These are phyloP conservation scores for Streptopelia turtur DNA, from an alignment of 2,797 vertebrate genomes.

Conservation along the genomic window DNA sequence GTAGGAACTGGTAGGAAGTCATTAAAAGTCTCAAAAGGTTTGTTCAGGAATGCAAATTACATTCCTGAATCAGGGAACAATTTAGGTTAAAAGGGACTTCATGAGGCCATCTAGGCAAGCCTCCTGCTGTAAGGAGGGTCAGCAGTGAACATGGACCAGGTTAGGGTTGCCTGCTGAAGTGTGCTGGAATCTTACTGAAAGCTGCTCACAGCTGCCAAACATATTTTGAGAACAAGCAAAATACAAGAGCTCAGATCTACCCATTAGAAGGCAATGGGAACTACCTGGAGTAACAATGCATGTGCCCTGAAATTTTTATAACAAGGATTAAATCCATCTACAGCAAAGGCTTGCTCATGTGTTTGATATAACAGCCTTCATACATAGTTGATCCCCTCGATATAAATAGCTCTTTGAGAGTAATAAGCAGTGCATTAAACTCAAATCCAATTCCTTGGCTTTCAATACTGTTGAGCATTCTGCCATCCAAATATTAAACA, in stretches of 20 bases:
- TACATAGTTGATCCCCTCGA: constrained; percentile 34
- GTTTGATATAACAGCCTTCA: constrained; percentile 51
- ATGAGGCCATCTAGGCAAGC: not conserved
- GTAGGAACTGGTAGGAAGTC: not conserved
- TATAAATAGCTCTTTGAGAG: constrained; percentile 67
- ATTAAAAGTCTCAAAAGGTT: not conserved
- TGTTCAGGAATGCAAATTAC: not conserved
- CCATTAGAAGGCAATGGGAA: not conserved
- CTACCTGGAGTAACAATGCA: not conserved
- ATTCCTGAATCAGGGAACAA: not conserved
- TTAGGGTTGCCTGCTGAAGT: not conserved
- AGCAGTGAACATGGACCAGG: not conserved
- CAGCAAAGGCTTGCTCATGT: constrained; percentile 24
- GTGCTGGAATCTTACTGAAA: not conserved
- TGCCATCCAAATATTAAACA: constrained; percentile 63
- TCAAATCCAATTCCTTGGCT: constrained; percentile 65
- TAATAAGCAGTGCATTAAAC: constrained; percentile 64
- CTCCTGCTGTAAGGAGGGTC: not conserved
- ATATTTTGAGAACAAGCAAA: not conserved
- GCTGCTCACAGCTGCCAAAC: not conserved
- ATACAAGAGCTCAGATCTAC: not conserved
- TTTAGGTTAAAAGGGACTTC: not conserved
- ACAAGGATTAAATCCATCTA: not conserved
- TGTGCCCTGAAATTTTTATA: constrained; percentile 14
- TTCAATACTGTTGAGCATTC: constrained; percentile 62